phyloP scores from a whole-genome alignment of 2,113 vertebrate species.

The Stigmatopora nigra region DNA sequence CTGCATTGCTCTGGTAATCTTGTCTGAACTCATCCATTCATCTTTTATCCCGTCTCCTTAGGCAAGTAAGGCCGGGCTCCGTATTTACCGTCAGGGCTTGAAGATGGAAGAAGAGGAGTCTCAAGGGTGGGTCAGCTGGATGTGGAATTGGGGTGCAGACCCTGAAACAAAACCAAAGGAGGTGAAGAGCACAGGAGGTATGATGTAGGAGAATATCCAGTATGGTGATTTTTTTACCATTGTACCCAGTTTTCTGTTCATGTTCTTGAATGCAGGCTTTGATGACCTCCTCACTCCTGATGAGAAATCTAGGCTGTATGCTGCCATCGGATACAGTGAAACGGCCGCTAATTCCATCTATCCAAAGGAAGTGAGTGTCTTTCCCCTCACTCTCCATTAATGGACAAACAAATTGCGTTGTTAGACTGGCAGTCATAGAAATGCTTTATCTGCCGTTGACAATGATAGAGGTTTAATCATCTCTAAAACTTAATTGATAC shows the following conservation, averaged over 20 bases:
- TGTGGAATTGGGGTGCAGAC: conserved; percentile 82
- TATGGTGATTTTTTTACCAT: no score
- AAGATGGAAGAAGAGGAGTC: conserved; percentile 82
- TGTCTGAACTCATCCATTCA: not conserved
- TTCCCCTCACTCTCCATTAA: not conserved
- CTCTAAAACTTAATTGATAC: no score
- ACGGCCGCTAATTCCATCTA: conserved; percentile 85
- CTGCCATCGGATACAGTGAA: conserved; percentile 96
- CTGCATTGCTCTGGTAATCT: not conserved
- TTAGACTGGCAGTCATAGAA: not conserved
- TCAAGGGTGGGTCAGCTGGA: conserved; percentile 87
- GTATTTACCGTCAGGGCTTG: conserved; percentile 80
- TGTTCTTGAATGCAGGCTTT: conserved; percentile 68
- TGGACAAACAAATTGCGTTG: not conserved
- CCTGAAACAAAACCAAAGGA: conserved; percentile 62
- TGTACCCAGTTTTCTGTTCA: not conserved
- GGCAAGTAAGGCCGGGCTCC: conserved; percentile 83
- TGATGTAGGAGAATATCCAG: conserved; percentile 4
- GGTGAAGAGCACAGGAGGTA: conserved; percentile 72
- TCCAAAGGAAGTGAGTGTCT: conserved; percentile 83
- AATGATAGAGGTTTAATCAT: no score
- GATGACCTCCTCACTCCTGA: conserved; percentile 81
- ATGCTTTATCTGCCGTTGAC: no score
- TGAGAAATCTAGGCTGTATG: conserved; percentile 90
- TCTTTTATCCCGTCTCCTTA: conserved; percentile 32